A percentile compares a stretch with the other conserved stretches of the same genome.
These are phyloP conservation scores for Cyprinella venusta DNA, from an alignment of 2,797 vertebrate genomes.

Conservation along the genomic window DNA sequence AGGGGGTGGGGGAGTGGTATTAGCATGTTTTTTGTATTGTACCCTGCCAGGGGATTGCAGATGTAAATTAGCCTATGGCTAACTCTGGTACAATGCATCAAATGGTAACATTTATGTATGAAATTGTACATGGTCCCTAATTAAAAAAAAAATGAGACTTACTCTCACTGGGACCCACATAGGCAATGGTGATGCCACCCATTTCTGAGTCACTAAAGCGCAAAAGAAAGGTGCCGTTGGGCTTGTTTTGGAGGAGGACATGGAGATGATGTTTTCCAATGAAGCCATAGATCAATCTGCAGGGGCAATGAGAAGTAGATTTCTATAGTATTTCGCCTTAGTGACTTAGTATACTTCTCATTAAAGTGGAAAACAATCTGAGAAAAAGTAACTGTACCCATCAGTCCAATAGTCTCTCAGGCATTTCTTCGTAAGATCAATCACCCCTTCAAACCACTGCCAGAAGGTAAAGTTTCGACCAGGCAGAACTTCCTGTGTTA, in stretches of 20 bases:
- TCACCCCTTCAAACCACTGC: constrained; percentile 98
- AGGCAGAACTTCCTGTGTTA: constrained; percentile 87
- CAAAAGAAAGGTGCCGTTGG: constrained; percentile 90
- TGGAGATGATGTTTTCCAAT: constrained; percentile 95
- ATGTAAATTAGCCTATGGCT: no score
- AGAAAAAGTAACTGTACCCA: constrained; percentile 73
- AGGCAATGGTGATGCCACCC: constrained; percentile 94
- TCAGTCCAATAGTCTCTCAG: constrained; percentile 93
- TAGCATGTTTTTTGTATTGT: no score
- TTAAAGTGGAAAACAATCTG: not conserved
- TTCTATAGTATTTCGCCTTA: not conserved
- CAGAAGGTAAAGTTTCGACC: constrained; percentile 95
- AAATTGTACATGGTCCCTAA: no score
- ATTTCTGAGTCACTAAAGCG: constrained; percentile 99
- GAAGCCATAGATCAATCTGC: constrained; percentile 93
- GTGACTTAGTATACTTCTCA: not conserved
- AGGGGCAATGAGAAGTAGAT: constrained; percentile 43
- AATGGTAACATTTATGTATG: no score
- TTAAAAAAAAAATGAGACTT: constrained; percentile 55
- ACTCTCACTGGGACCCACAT: constrained; percentile 80
- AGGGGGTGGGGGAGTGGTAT: no score
- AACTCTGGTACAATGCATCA: no score
- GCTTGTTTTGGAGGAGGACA: constrained; percentile 83
- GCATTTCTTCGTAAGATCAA: constrained; percentile 94
- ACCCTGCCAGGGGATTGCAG: no score